These are phyloP conservation scores for Autographa gamma DNA, from an alignment of 2,888 invertebrate genomes.

Conservation along the genomic window DNA sequence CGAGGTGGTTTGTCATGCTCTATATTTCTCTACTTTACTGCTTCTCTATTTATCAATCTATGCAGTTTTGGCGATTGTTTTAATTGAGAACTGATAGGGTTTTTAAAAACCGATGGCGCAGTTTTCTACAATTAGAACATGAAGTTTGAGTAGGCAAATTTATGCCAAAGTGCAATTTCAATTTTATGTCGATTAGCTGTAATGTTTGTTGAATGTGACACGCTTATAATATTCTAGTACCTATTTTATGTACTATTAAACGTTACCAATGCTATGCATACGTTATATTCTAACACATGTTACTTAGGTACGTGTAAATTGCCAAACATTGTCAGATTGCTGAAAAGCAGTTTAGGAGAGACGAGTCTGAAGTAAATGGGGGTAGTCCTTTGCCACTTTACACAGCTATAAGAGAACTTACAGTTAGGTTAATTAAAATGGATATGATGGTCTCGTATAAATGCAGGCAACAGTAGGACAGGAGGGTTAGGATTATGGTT, in stretches of 20 bases:
- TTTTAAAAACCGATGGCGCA: neutral
- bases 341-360: too few species aligned
- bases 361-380: too few species aligned
- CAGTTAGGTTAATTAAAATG: too few species aligned
- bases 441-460: too few species aligned
- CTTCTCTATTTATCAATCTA: conserved; percentile 7
- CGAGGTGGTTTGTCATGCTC: conserved; percentile 56
- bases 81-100: neutral
- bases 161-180: neutral
- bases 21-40: conserved; percentile 41
- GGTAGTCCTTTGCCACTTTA: too few species aligned
- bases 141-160: neutral
- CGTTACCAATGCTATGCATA: too few species aligned
- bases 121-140: neutral
- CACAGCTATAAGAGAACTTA: too few species aligned
- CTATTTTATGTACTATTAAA: too few species aligned
- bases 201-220: neutral
- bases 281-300: too few species aligned
- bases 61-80: neutral
- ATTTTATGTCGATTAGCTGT: neutral
- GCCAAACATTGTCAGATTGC: too few species aligned
- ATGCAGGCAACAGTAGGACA: neutral
- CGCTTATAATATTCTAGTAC: neutral
- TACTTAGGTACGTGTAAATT: too few species aligned
- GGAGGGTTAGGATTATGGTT: neutral